These are phyloP conservation scores for Sclerodermus sp. DNA, from an alignment of 2,888 invertebrate species.

Conservation along the genomic window DNA sequence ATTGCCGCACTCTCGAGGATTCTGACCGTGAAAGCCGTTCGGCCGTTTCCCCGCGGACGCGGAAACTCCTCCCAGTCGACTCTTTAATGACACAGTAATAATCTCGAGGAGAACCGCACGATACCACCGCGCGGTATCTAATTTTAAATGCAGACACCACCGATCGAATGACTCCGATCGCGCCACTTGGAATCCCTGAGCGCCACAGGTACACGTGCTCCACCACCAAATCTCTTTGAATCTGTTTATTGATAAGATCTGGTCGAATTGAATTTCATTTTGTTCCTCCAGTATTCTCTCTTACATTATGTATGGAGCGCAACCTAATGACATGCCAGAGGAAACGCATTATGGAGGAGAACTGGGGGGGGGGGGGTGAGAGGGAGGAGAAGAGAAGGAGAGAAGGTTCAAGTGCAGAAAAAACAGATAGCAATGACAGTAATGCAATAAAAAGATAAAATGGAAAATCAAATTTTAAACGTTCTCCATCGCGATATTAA, in stretches of 20 bases:
- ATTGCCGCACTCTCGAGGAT: slow-evolving; percentile 17
- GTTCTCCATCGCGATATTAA: too few relatives aligned
- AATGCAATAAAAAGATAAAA: too few relatives aligned
- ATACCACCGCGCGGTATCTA: slow-evolving; percentile 38
- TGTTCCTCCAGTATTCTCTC: not conserved
- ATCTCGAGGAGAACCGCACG: slow-evolving; percentile 28
- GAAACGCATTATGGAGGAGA: too few relatives aligned
- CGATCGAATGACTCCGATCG: not conserved
- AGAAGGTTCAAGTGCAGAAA: too few relatives aligned
- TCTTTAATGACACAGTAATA: slow-evolving; percentile 40
- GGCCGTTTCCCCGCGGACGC: slow-evolving; percentile 17
- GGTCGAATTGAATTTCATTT: not conserved
- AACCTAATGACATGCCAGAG: too few relatives aligned
- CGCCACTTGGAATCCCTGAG: too few relatives aligned
- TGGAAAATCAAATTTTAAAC: too few relatives aligned
- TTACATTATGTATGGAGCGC: too few relatives aligned
- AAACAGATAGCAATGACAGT: too few relatives aligned
- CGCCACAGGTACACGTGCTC: not conserved
- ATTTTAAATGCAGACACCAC: slow-evolving; percentile 38
- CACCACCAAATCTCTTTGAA: slow-evolving; percentile 1
- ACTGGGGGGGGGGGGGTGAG: too few relatives aligned
- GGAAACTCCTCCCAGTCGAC: slow-evolving; percentile 30
- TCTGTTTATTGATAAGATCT: not conserved
- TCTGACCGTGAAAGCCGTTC: slow-evolving; percentile 14
- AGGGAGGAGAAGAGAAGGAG: too few relatives aligned